Conservation (phyloP, 2,113 vertebrate genomes). For the Gymnorhina tibicen region DNA sequence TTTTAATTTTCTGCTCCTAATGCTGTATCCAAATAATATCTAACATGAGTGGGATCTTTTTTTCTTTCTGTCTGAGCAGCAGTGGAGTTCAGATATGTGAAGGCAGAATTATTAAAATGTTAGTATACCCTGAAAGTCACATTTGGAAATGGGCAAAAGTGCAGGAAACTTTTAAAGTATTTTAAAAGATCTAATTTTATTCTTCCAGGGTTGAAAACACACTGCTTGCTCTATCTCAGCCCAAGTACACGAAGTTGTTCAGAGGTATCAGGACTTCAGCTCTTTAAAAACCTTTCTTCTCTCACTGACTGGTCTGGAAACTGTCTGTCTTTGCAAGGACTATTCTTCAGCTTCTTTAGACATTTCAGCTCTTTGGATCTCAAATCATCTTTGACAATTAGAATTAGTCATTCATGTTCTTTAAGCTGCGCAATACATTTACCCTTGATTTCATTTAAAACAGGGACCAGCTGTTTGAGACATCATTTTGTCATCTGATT, state of each 20-base stretch:
- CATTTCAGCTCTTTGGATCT: background rate
- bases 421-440: background rate
- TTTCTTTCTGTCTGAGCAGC: background rate
- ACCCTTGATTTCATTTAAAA: background rate
- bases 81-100: background rate
- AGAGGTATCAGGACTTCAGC: background rate
- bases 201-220: background rate
- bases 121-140: background rate
- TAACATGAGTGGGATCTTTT: background rate
- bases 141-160: background rate
- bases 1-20: background rate
- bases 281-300: background rate
- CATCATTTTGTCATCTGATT: background rate
- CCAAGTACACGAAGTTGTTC: background rate
- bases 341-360: background rate
- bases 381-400: background rate
- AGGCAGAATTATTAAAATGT: background rate
- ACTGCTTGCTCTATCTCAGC: background rate
- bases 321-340: background rate
- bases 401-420: background rate
- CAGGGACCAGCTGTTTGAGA: background rate
- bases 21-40: background rate
- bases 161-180: background rate
- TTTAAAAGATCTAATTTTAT: background rate
- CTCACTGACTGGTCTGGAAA: background rate